Evolutionary conservation across 35 echinoderm and acorn worm genomes (phyloP), one percentile per base, ranked within the genome.

Genomic region (Strongylocentrotus purpuratus): DNA sequence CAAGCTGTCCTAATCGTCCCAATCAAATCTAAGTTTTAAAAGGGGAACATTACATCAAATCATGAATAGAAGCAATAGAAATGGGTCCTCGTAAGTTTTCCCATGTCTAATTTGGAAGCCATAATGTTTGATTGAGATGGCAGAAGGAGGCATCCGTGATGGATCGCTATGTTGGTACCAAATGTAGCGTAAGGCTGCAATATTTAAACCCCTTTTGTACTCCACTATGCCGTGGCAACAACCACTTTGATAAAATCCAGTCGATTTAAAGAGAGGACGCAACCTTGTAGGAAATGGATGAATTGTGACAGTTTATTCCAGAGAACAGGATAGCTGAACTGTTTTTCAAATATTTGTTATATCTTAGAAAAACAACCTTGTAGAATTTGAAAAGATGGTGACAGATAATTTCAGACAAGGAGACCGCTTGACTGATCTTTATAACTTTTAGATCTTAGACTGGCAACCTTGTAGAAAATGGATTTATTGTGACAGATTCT

Each of bases 291-390:
- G 65, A n/a, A n/a, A 22, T 78, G 65, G 65, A 78, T 28, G 65
- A 78, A 78, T 78, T n/a, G 65, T 78, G 65, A 78, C 65, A 78
- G 65, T 78, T 78, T 78, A 78, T 78, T 78, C 25, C 22, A n/a
- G 65, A 78, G 20, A 78, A 78, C 28, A 78, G 28, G 65, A 78
- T 25, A 5, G 61, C 61, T 28, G 25, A 70, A 25, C 65, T n/a
- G 6, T 7, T 78, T 78, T 78, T 78, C n/a, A n/a, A 70, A 20
- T 11, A 25, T 70, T 78, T n/a, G 5, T 78, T 78, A 78, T 78
- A 78, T 78, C 28, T 55, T 11, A 55, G 65, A 78, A 22, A 28
- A 78, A 22, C 65, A 8, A 9, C 65, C 65, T 78, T 78, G 65
- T 78, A n/a, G 65, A 78, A 70, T 28, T n/a, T n/a, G 65, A 78